Percentiles rank a stretch among this genome's conserved stretches.
These are phyloP conservation scores for Echinometra lucunter DNA, from an alignment of 53 echinoderm and acorn worm genomes.

Conservation along the genomic window DNA sequence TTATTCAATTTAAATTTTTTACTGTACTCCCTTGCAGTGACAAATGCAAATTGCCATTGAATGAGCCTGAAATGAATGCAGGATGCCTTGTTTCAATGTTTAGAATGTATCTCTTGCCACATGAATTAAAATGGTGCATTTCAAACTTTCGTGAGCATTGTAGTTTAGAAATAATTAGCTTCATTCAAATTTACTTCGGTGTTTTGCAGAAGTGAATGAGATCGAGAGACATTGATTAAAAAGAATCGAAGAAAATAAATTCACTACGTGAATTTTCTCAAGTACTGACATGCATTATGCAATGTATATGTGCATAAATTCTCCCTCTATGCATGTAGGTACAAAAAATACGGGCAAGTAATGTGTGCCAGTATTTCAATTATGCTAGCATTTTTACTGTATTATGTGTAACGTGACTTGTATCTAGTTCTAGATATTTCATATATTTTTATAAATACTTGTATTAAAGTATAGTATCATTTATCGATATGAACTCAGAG, in stretches of 20 bases:
- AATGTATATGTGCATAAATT: neutral
- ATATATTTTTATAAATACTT: neutral
- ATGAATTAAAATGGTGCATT: neutral
- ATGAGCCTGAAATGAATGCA: neutral
- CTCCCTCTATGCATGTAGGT: neutral
- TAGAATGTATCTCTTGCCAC: neutral
- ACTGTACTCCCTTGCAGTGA: neutral
- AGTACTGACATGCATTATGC: neutral
- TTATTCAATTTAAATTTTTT: neutral
- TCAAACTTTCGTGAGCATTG: neutral
- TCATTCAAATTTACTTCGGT: neutral
- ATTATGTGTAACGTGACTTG: neutral
- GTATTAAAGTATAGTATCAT: neutral
- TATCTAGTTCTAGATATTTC: neutral
- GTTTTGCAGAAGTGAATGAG: neutral
- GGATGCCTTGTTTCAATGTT: neutral
- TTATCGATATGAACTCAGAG: neutral
- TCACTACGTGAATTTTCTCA: neutral
- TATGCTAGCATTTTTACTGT: neutral
- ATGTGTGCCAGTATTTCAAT: neutral
- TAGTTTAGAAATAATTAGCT: neutral
- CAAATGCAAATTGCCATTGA: neutral
- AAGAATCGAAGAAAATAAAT: neutral
- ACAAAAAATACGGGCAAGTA: neutral
- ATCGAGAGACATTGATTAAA: neutral